Evolutionary conservation across 2,797 vertebrate species (phyloP).

Genomic region (Spheniscus humboldti): DNA sequence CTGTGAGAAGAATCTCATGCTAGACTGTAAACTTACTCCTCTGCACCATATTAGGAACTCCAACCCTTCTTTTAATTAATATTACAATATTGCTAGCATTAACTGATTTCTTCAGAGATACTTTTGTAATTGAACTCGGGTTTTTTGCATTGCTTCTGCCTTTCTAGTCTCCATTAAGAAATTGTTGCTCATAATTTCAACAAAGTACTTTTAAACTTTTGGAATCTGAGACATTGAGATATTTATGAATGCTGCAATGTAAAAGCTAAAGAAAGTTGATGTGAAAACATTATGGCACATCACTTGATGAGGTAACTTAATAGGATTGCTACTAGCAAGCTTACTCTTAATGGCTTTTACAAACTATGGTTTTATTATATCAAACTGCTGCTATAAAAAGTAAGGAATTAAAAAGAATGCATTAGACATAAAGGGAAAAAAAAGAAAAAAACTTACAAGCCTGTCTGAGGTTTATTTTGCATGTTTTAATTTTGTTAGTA

Average conservation of each 20-base stretch:
- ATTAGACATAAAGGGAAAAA: neutral
- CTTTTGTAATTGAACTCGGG: neutral
- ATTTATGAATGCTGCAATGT: neutral
- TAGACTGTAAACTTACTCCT: neutral
- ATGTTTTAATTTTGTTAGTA: neutral
- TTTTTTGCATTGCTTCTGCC: neutral
- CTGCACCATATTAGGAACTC: neutral
- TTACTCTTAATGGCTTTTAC: conserved; percentile 7
- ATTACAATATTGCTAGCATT: neutral
- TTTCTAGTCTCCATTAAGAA: neutral
- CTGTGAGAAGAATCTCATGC: neutral
- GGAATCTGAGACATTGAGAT: neutral
- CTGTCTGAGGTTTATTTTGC: neutral
- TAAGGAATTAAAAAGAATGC: neutral
- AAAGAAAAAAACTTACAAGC: neutral
- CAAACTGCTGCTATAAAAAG: conserved; percentile 28
- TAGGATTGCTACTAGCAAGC: conserved; percentile 12
- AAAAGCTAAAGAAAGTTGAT: neutral
- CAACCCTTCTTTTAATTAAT: neutral
- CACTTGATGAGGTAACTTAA: conserved; percentile 43
- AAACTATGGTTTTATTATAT: conserved; percentile 25
- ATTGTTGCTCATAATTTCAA: neutral
- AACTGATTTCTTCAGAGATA: neutral
- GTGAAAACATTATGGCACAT: neutral
- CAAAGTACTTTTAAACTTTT: neutral